phyloP scores from a whole-genome alignment of 2,888 invertebrate genomes.

The Crioceris asparagi region DNA sequence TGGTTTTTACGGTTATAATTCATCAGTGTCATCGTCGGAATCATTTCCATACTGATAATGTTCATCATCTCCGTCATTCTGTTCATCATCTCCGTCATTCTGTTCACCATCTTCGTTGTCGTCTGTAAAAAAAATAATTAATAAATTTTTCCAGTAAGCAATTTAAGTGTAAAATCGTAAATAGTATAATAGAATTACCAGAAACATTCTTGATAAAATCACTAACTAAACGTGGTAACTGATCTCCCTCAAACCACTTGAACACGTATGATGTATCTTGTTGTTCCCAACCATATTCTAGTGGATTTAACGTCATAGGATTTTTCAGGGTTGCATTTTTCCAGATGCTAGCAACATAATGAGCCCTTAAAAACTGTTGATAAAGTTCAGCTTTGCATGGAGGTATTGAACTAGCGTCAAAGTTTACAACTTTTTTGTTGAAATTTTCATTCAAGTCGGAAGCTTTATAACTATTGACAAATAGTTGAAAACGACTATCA shows the following conservation, averaged over 20 bases:
- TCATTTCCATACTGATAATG: no score
- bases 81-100: background rate
- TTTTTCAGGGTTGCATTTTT: conserved; percentile 16
- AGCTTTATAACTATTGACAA: conserved; percentile 13
- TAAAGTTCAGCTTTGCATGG: conserved; percentile 20
- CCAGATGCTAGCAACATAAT: conserved; percentile 20
- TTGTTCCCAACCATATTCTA: conserved; percentile 16
- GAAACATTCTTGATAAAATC: conserved; percentile 2
- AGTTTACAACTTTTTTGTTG: conserved; percentile 15
- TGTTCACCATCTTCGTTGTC: background rate
- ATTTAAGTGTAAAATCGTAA: no score
- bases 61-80: no score
- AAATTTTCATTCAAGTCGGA: conserved; percentile 11
- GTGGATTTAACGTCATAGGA: conserved; percentile 9
- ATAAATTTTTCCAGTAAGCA: background rate
- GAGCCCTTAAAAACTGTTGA: conserved; percentile 17
- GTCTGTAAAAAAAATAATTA: conserved; percentile 2
- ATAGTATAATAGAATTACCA: conserved; percentile 4
- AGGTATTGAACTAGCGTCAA: conserved; percentile 19
- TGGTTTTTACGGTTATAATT: no score
- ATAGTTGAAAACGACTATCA: conserved; percentile 16
- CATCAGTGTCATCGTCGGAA: no score
- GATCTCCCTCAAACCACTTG: conserved; percentile 23
- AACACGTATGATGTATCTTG: conserved; percentile 16
- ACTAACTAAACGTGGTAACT: conserved; percentile 14